phyloP scores from a whole-genome alignment of 2,888 invertebrate genomes.

The Ypsolopha scabrella region DNA sequence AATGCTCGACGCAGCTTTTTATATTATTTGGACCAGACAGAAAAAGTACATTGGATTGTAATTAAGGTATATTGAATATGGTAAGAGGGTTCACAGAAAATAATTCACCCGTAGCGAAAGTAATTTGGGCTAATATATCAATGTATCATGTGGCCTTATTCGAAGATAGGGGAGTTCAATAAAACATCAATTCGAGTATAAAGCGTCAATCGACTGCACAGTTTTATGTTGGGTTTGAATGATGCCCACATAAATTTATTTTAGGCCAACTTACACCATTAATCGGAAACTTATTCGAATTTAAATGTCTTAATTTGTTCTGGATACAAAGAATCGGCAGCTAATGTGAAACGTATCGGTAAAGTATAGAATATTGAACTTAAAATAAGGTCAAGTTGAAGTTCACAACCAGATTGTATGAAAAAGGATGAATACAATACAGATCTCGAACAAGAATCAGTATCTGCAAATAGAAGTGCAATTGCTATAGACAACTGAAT shows the following conservation, averaged over 20 bases:
- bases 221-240: background rate
- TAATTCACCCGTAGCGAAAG: slow-evolving; percentile 8
- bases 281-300: background rate
- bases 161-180: slow-evolving; percentile 16
- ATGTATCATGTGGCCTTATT: slow-evolving; percentile 6
- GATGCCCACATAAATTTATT: background rate
- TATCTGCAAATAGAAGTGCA: background rate
- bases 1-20: background rate
- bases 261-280: background rate
- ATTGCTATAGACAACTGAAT: background rate
- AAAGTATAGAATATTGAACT: background rate
- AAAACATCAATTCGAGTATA: slow-evolving; percentile 13
- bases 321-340: too few species aligned
- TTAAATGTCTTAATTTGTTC: background rate
- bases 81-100: slow-evolving; percentile 1
- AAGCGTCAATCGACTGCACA: slow-evolving; percentile 4
- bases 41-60: background rate
- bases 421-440: background rate
- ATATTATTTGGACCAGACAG: background rate
- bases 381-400: background rate
- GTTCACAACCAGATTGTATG: background rate
- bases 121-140: slow-evolving; percentile 4
- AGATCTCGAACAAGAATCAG: background rate
- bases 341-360: too few species aligned
- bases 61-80: background rate